Base-by-base conservation (phyloP, 2,113 vertebrate genomes). In the Leucopsar rothschildi region DNA sequence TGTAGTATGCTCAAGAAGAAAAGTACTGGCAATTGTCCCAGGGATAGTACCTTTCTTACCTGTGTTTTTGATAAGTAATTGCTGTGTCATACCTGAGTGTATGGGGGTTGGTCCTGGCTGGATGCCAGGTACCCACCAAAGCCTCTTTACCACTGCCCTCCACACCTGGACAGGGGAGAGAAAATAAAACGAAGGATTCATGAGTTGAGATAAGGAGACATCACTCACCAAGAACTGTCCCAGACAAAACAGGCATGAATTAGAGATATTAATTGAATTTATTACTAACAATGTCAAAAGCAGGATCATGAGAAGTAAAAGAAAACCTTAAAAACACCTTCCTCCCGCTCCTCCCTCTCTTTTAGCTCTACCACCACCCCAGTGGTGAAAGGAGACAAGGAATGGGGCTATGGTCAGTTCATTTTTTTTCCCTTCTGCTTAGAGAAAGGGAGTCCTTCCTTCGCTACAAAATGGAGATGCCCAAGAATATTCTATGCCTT, bases 1-100 rank as follows among this genome's bases (percentile, higher is more conserved):
- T 4, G 0, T 3, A 44, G 49, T 21, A 15, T 10, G 6, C 44
- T 82, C 0, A 0, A 35, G 57, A 70, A 72, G 57, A 49, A 75
- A 40, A 42, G 6, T 35, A 12, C 31, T 81, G 33, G 56, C 40
- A 69, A 1, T 44, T 44, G 10, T 55, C 28, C 11, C n/a, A 40
- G 53, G 29, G 27, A 40, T 11, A 22, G 53, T 15, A 6, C n/a
- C 27, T 75, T 83, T n/a, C 37, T 57, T 57, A 9, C 15, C 37
- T 55, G 45, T 60, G 56, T 39, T 35, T 52, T 76, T 71, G 66
- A n/a, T 42, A 31, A 68, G 44, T 28, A 80, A 40, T 29, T 80
- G 42, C 70, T 79, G 39, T 35, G 37, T 42, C 59, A 10, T 59
- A 66, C 31, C 12, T 37, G 37, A 68, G 12, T 44, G 53, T 15